These are phyloP conservation scores for Tamandua tetradactyla DNA, from an alignment of 2,797 vertebrate species.

Conservation along the genomic window DNA sequence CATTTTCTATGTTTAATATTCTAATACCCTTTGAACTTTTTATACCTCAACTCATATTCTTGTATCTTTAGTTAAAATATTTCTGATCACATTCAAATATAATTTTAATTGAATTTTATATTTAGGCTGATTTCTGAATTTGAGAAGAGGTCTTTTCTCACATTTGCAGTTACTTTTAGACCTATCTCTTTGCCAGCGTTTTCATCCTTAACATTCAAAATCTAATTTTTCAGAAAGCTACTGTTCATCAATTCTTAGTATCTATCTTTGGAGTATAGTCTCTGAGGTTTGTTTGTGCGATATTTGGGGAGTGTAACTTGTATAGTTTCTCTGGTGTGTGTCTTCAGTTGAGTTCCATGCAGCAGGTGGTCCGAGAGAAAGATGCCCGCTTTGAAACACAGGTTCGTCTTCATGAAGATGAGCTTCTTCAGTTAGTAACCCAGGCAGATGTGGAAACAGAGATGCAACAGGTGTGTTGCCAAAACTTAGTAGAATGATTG, in stretches of 20 bases:
- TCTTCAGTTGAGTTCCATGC: slow-evolving; percentile 89
- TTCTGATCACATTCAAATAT: slow-evolving; percentile 7
- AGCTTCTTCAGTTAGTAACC: slow-evolving; percentile 86
- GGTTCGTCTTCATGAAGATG: slow-evolving; percentile 91
- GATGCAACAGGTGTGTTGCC: slow-evolving; percentile 90
- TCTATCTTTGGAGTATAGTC: slow-evolving; percentile 45
- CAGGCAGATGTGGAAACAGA: slow-evolving; percentile 85
- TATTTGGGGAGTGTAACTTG: slow-evolving; percentile 72
- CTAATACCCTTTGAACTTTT: slow-evolving; percentile 24
- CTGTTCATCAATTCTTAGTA: background rate
- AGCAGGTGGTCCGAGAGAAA: slow-evolving; percentile 91
- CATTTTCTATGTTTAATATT: slow-evolving; percentile 44
- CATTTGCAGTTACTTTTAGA: slow-evolving; percentile 16
- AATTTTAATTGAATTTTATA: slow-evolving; percentile 13
- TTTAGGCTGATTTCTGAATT: slow-evolving; percentile 36
- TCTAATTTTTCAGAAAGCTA: background rate
- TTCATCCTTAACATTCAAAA: slow-evolving; percentile 41
- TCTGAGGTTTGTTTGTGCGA: slow-evolving; percentile 51
- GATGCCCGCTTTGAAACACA: slow-evolving; percentile 92
- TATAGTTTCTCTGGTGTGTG: slow-evolving; percentile 75
- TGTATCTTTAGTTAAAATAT: slow-evolving; percentile 48
- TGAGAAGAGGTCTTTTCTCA: slow-evolving; percentile 42
- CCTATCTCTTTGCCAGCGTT: slow-evolving; percentile 1
- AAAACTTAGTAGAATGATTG: slow-evolving; percentile 44
- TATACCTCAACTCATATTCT: background rate